Conservation (phyloP, 2,888 invertebrate genomes). For the Eurois occulta region DNA sequence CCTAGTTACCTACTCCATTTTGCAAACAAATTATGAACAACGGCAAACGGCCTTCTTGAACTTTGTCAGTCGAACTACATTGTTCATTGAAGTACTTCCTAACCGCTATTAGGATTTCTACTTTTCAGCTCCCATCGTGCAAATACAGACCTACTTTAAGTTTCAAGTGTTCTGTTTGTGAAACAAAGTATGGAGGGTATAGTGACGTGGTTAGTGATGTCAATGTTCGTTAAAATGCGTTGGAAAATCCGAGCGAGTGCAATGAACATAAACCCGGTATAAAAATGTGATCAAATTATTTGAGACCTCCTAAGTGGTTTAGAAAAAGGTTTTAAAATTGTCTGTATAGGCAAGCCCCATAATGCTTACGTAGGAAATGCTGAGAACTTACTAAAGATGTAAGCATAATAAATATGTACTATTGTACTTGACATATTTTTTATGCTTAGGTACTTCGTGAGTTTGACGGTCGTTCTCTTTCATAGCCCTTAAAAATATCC, state of each 20-base stretch:
- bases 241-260: conserved; percentile 1
- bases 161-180: conserved; percentile 8
- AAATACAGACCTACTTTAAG: background rate
- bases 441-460: background rate
- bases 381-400: background rate
- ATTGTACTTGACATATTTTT: too few relatives aligned
- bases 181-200: background rate
- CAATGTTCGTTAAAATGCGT: conserved; percentile 10
- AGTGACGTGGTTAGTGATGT: conserved; percentile 17
- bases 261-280: background rate
- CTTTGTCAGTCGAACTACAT: background rate
- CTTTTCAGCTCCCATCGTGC: background rate
- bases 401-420: background rate
- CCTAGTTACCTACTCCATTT: background rate
- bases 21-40: background rate
- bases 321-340: background rate
- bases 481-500: background rate
- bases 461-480: background rate
- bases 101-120: background rate
- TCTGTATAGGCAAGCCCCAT: background rate
- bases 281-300: background rate
- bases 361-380: background rate
- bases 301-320: background rate
- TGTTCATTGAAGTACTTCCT: background rate
- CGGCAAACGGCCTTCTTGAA: background rate